Evolutionary conservation across 2,797 vertebrate species (phyloP).

Genomic region (Acridotheres tristis): DNA sequence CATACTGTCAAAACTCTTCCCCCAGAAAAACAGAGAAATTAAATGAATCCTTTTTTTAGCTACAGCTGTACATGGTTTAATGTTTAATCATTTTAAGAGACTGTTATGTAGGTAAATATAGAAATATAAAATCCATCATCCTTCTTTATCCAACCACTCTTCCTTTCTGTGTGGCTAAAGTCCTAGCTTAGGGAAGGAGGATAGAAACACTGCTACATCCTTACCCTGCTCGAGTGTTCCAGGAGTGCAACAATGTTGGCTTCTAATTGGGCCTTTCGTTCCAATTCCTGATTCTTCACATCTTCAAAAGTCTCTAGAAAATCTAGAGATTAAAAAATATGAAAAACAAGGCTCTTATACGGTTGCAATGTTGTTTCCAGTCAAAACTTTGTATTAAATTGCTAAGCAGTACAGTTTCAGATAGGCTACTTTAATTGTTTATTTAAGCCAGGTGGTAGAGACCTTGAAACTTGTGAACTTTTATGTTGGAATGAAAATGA

Average conservation of each 20-base stretch:
- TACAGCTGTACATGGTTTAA: not conserved
- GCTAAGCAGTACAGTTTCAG: not conserved
- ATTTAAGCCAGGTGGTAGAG: not conserved
- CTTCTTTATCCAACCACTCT: not conserved
- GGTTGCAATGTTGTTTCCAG: not conserved
- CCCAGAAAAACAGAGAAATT: not conserved
- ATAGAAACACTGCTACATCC: constrained; percentile 68
- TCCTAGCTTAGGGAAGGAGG: not conserved
- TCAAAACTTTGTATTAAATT: not conserved
- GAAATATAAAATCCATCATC: not conserved
- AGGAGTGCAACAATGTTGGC: constrained; percentile 84
- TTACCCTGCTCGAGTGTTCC: constrained; percentile 89
- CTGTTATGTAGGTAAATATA: not conserved
- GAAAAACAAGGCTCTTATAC: not conserved
- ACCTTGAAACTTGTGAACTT: not conserved
- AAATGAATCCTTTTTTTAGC: not conserved
- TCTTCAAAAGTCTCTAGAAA: constrained; percentile 88
- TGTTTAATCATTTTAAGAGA: not conserved
- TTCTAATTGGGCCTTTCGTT: constrained; percentile 81
- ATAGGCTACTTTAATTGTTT: not conserved
- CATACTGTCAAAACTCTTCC: not conserved
- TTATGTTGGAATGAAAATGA: not conserved
- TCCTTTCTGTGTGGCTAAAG: not conserved
- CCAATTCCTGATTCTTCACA: constrained; percentile 78
- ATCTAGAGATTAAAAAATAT: constrained; percentile 72